These are phyloP conservation scores for Tapirus indicus DNA, from an alignment of 2,797 vertebrate genomes.

Conservation along the genomic window DNA sequence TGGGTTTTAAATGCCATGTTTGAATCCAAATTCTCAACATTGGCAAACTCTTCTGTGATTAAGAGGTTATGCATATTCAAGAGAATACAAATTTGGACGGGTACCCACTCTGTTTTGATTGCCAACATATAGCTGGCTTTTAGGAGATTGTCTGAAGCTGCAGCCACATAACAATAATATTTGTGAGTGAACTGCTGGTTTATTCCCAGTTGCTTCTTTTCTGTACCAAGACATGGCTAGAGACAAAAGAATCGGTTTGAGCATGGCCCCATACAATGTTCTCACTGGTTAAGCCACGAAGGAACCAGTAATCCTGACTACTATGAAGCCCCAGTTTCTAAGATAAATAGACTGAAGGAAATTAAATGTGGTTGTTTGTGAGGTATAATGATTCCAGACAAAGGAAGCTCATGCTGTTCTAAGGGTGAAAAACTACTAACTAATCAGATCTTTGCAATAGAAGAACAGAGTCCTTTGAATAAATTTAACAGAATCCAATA, in stretches of 20 bases:
- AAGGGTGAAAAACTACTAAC: not conserved
- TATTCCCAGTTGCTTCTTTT: not conserved
- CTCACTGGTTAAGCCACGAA: not conserved
- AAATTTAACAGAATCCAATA: not conserved
- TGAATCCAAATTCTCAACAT: conserved; percentile 7
- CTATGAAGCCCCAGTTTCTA: not conserved
- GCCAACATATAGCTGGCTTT: conserved; percentile 27
- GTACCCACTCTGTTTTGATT: not conserved
- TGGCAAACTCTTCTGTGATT: not conserved
- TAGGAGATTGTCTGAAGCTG: not conserved
- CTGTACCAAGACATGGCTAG: not conserved
- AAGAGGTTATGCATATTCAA: conserved; percentile 46
- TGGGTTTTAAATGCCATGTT: not conserved
- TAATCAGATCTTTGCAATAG: not conserved
- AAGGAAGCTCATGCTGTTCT: not conserved
- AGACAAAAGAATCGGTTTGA: not conserved
- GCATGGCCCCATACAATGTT: not conserved
- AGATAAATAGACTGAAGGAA: not conserved
- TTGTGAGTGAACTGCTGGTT: conserved; percentile 11
- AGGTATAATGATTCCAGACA: not conserved
- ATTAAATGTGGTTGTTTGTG: conserved; percentile 5
- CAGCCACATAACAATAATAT: not conserved
- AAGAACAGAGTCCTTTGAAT: not conserved
- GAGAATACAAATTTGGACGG: conserved; percentile 44
- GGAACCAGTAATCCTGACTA: not conserved